Base-by-base conservation (phyloP, 2,888 invertebrate species). In the Allophyes oxyacanthae region DNA sequence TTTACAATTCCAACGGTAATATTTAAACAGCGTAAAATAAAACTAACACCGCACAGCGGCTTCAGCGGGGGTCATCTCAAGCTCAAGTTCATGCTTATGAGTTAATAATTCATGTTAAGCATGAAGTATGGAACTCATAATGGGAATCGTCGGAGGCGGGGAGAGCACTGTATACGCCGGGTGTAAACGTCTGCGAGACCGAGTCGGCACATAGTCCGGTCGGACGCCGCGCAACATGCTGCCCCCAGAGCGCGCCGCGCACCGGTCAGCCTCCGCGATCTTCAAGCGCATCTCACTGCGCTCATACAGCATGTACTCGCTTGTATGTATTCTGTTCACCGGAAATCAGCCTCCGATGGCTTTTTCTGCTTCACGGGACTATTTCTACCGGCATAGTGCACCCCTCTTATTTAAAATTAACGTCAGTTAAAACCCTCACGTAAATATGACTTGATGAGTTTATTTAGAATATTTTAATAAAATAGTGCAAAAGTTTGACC, bases 221-320 rank as follows among this genome's bases (percentile, higher is more conserved):
- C 84, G 82, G 87, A 83, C 90, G 76, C 82, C 90, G 87, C 79
- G 82, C 90, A 84, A 86, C 78, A 94, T 94, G 94, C 85, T 94
- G 88, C 93, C 94, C 77, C 87, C 89, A 64, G 92, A 93, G 87
- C 88, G 91, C 78, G 79, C 85, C 78, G 88, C 86, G 68, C 88
- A 87, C 68, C 90, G 89, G 77, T 86, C 87, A 78, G 89, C 91
- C 82, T 85, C 90, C 82, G 91, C 92, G 81, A 86, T 94, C 79
- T 84, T 94, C 82, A 92, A 92, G 69, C 90, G 89, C 66, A 84
- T 94, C 78, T 88, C 93, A 51, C 77, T 90, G 77, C 89, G 89
- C 74, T 83, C 91, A 66, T 90, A 87, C 86, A 93, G 89, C 87
- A 91, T 89, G 65, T 94, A 93, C 78, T 92, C 93, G 68, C 87